Evolutionary conservation across 1,140 invertebrate species (phyloP).

Genomic region (Scaptomyza montana): DNA sequence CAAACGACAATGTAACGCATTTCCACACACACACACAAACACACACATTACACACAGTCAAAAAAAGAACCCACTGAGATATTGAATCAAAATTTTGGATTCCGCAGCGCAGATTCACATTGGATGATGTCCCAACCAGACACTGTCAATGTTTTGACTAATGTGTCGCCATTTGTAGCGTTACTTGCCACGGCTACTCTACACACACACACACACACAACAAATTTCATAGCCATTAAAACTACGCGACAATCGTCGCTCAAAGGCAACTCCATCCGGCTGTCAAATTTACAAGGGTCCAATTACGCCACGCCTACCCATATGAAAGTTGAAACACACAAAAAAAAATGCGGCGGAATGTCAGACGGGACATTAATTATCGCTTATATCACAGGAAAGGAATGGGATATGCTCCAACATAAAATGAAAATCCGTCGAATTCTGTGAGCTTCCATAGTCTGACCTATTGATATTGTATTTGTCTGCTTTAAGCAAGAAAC

Average conservation of each 20-base stretch:
- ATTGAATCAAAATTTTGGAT: slow-evolving; percentile 48
- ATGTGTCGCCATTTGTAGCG: slow-evolving; percentile 41
- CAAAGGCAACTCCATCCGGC: slow-evolving; percentile 31
- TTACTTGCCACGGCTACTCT: slow-evolving; percentile 13
- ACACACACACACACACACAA: slow-evolving; percentile 5
- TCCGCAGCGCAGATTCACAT: slow-evolving; percentile 11
- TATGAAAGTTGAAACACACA: slow-evolving; percentile 4
- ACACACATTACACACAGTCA: not conserved
- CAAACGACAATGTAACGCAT: not conserved
- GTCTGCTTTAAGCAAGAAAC: too few relatives aligned
- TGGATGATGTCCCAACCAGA: slow-evolving; percentile 32
- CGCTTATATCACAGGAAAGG: not conserved
- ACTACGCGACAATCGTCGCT: slow-evolving; percentile 32
- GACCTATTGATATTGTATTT: too few relatives aligned
- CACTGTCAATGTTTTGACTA: slow-evolving; percentile 48
- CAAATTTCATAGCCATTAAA: slow-evolving; percentile 43
- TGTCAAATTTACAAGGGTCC: slow-evolving; percentile 45
- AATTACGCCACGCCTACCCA: slow-evolving; percentile 27
- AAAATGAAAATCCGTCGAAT: not conserved
- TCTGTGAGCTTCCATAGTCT: too few relatives aligned
- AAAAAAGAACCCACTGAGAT: slow-evolving; percentile 18
- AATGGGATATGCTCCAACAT: not conserved
- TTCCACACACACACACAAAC: not conserved
- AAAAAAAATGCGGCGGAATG: not conserved
- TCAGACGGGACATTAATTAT: slow-evolving; percentile 34